These are phyloP conservation scores for Felis chaus DNA, from an alignment of 2,113 vertebrate genomes.

Conservation along the genomic window DNA sequence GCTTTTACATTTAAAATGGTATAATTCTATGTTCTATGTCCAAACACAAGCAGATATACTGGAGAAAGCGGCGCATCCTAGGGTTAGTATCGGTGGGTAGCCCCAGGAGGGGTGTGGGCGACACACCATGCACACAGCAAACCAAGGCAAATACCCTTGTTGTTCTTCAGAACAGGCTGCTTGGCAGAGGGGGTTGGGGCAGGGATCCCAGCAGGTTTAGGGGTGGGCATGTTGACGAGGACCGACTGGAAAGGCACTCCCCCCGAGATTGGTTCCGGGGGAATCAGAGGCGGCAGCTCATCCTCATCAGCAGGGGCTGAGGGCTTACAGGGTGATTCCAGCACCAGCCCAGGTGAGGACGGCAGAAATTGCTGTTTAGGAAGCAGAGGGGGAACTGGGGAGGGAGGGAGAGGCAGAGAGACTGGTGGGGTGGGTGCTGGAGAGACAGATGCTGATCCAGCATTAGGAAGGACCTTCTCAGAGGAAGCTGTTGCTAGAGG, in stretches of 20 bases:
- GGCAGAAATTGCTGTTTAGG: slow-evolving; percentile 76
- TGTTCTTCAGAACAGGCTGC: slow-evolving; percentile 93
- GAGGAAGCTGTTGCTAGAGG: slow-evolving; percentile 20
- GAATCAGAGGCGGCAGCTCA: slow-evolving; percentile 95
- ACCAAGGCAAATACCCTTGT: slow-evolving; percentile 93
- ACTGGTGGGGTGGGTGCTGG: slow-evolving; percentile 51
- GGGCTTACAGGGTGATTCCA: slow-evolving; percentile 71
- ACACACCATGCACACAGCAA: slow-evolving; percentile 90
- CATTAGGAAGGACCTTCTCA: slow-evolving; percentile 53
- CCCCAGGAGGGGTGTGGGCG: slow-evolving; percentile 74
- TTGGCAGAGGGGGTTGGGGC: slow-evolving; percentile 83
- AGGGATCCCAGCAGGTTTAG: slow-evolving; percentile 82
- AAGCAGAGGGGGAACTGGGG: slow-evolving; percentile 69
- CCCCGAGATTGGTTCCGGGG: slow-evolving; percentile 87
- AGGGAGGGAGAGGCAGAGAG: slow-evolving; percentile 63
- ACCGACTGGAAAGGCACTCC: slow-evolving; percentile 81
- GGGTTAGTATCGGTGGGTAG: slow-evolving; percentile 85
- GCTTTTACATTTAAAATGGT: slow-evolving; percentile 43
- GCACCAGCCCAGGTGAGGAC: slow-evolving; percentile 59
- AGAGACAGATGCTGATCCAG: slow-evolving; percentile 38
- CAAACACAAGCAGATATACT: slow-evolving; percentile 65
- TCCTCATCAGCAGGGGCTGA: slow-evolving; percentile 85
- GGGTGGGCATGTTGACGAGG: slow-evolving; percentile 82
- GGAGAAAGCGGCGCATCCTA: slow-evolving; percentile 56
- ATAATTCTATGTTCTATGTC: slow-evolving; percentile 63